Evolutionary conservation across 2,888 invertebrate genomes (phyloP).

Genomic region (Reticulitermes lucifugus): DNA sequence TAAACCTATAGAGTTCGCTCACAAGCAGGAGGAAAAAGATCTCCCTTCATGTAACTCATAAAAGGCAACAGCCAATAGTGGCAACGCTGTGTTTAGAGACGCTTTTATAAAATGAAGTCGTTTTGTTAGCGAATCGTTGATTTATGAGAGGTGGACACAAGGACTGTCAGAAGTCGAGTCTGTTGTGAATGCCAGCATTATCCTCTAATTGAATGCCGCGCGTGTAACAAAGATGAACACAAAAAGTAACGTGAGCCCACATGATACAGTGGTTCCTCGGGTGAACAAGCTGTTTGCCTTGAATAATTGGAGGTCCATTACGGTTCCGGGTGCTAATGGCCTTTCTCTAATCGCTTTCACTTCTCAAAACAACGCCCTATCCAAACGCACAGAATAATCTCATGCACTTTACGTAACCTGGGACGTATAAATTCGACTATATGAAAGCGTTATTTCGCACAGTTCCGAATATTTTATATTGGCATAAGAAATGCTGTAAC

Average conservation of each 20-base stretch:
- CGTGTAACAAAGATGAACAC: slow-evolving; percentile 2
- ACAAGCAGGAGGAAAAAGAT: no score
- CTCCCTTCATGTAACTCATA: no score
- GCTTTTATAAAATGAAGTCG: slow-evolving; percentile 18
- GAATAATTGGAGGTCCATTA: slow-evolving; percentile 28
- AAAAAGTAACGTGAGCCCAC: slow-evolving; percentile 3
- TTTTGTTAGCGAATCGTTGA: slow-evolving; percentile 31
- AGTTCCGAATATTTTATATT: no score
- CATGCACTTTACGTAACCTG: no score
- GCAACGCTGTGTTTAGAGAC: background rate
- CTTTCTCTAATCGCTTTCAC: background rate
- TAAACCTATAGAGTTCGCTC: no score
- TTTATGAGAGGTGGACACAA: slow-evolving; percentile 23
- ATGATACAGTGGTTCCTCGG: slow-evolving; percentile 9
- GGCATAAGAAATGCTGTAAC: no score
- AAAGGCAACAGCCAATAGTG: background rate
- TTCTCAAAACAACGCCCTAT: no score
- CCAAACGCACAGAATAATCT: no score
- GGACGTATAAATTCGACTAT: no score
- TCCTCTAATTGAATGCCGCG: slow-evolving; percentile 28
- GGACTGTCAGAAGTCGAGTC: background rate
- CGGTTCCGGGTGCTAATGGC: slow-evolving; percentile 17
- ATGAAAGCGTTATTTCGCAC: no score
- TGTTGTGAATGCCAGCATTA: slow-evolving; percentile 29
- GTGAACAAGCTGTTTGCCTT: slow-evolving; percentile 30